Evolutionary conservation across 2,113 vertebrate genomes (phyloP).

Genomic region (Saccopteryx bilineata): DNA sequence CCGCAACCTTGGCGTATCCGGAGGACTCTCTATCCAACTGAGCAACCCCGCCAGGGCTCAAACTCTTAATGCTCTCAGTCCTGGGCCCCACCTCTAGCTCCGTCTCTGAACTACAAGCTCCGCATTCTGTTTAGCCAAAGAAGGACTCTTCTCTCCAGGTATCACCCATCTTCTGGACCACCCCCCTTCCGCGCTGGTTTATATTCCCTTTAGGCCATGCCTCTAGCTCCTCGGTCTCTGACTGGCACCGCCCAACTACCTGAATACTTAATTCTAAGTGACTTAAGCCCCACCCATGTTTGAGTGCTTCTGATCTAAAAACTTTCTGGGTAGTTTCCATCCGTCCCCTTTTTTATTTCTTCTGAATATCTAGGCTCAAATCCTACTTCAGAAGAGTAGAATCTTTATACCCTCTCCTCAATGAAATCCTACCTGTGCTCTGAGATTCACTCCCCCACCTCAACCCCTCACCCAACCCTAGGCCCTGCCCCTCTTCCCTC

Average conservation of each 20-base stretch:
- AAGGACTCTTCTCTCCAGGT: not conserved
- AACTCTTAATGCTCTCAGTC: not conserved
- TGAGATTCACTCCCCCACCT: not conserved
- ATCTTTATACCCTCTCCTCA: not conserved
- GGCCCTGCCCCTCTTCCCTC: not conserved
- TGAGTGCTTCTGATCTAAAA: not conserved
- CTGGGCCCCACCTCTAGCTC: not conserved
- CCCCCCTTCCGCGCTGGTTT: not conserved
- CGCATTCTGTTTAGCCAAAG: not conserved
- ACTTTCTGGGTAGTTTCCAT: conserved; percentile 33
- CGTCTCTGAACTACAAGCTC: not conserved
- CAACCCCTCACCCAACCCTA: not conserved
- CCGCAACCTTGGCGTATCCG: no score
- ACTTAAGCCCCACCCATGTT: not conserved
- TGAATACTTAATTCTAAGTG: not conserved
- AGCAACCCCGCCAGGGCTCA: not conserved
- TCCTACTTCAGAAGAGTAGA: not conserved
- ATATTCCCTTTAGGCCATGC: not conserved
- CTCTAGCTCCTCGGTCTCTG: not conserved
- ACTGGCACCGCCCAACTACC: not conserved
- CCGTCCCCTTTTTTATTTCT: not conserved
- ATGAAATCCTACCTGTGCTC: not conserved
- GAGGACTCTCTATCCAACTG: no score
- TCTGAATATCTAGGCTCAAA: not conserved
- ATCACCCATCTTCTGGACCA: not conserved